These are phyloP conservation scores for Hyles lineata DNA, from an alignment of 2,888 invertebrate genomes.

Conservation along the genomic window DNA sequence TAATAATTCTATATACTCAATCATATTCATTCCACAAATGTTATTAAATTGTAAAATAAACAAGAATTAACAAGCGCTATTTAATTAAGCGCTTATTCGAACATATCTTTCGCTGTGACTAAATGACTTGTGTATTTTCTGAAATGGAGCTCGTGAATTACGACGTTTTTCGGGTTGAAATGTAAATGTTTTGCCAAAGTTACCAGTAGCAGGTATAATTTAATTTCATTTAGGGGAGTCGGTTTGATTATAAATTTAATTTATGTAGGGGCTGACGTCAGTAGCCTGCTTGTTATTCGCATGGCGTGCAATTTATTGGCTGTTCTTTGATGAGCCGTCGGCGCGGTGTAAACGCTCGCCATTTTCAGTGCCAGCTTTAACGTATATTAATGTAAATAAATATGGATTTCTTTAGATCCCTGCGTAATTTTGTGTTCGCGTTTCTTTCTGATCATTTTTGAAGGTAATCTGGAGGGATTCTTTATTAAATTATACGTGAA, in stretches of 20 bases:
- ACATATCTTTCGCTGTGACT: conserved; percentile 52
- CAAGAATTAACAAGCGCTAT: conserved; percentile 42
- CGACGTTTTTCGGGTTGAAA: conserved; percentile 68
- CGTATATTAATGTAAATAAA: conserved; percentile 22
- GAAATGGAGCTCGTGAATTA: conserved; percentile 64
- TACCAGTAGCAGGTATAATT: conserved; percentile 77
- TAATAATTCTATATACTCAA: neutral
- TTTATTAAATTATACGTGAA: neutral
- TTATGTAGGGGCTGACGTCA: conserved; percentile 75
- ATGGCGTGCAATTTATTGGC: conserved; percentile 71
- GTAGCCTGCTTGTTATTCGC: conserved; percentile 72
- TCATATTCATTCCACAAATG: neutral
- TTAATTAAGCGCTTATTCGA: conserved; percentile 55
- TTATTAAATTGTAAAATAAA: neutral
- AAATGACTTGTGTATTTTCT: conserved; percentile 54
- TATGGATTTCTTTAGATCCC: conserved; percentile 3
- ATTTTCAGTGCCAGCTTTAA: conserved; percentile 40
- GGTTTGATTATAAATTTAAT: conserved; percentile 82
- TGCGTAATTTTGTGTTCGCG: neutral
- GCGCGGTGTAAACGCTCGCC: conserved; percentile 57
- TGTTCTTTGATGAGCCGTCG: conserved; percentile 64
- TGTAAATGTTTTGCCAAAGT: conserved; percentile 77
- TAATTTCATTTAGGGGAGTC: conserved; percentile 75
- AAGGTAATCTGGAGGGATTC: neutral
- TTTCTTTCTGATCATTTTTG: neutral